Evolutionary conservation across 2,888 invertebrate species (phyloP), one percentile per base, ranked within the genome.

Genomic region (Bombylius discolor): DNA sequence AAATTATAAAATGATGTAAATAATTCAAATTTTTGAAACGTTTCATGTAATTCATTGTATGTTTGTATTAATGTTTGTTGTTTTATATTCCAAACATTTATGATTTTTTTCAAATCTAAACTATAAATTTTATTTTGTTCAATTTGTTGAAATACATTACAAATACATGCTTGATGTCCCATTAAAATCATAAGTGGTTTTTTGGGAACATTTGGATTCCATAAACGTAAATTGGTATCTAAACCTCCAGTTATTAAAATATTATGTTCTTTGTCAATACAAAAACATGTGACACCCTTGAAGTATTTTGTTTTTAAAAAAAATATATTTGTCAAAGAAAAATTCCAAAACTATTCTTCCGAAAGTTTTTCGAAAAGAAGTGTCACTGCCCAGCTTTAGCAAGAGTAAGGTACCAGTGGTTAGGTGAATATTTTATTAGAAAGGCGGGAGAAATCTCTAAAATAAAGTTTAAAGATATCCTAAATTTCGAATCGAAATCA

Each of bases 31-130:
- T 81, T 81, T 33, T 81, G 81, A 64, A 81, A 78, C 62, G 81
- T 77, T 7, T 79, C 65, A 1, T 82, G 81, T 14, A 87, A 70
- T 61, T 80, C 81, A 53, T 81, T 79, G 68, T 81, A 87, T 0
- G 84, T 84, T 79, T 84, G 74, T 33, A 88, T 65, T 65, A 87
- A 82, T 0, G 68, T 68, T 65, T 86, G 84, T 31, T 79, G 77
- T 49, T 78, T 74, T 33, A 87, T 76, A 65, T 88, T 84, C 87
- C 89, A 91, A 8, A 90, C 83, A 67, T 87, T 86, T 61, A 92
- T 80, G 62, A 68, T 66, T 65, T 83, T 83, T 65, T 86, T 84
- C 57, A 84, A 80, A 45, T 85, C 81, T 8, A 90, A 73, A 56
- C 88, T 86, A 68, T 87, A 86, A 42, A 88, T 74, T 48, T 80